Percentiles rank a stretch among this genome's conserved stretches.
Conservation (phyloP, 2,888 invertebrate genomes). For the Cantharis lateralis region DNA sequence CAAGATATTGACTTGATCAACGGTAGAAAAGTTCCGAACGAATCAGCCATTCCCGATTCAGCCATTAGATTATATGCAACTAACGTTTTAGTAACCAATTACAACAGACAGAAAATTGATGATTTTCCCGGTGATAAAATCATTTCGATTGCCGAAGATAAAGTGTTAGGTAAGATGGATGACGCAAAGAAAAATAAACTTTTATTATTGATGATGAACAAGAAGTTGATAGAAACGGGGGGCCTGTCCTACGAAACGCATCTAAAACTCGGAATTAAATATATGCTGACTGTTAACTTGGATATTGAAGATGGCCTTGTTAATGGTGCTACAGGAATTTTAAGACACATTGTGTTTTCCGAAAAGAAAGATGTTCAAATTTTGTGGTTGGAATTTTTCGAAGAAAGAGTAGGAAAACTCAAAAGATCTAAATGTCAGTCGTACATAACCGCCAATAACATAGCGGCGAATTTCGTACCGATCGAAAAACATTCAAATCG, state of each 20-base stretch:
- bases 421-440: no score
- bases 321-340: not conserved
- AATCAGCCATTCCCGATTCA: not conserved
- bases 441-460: no score
- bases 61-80: not conserved
- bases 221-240: not conserved
- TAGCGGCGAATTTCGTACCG: no score
- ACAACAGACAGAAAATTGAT: not conserved
- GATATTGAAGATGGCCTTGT: not conserved
- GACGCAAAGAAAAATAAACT: not conserved
- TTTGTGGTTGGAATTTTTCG: no score
- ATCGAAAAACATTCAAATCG: no score
- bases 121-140: not conserved
- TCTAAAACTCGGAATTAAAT: not conserved
- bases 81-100: not conserved
- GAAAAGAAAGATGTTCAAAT: no score
- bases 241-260: not conserved
- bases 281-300: not conserved
- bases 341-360: not conserved
- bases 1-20: not conserved
- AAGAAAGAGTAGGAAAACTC: no score
- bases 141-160: not conserved
- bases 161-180: not conserved
- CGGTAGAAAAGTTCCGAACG: not conserved
- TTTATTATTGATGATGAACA: not conserved